A percentile compares a stretch with the other conserved stretches of the same genome.
Evolutionary conservation across 2,888 invertebrate species (phyloP).

Genomic region (Nephrotoma appendiculata): DNA sequence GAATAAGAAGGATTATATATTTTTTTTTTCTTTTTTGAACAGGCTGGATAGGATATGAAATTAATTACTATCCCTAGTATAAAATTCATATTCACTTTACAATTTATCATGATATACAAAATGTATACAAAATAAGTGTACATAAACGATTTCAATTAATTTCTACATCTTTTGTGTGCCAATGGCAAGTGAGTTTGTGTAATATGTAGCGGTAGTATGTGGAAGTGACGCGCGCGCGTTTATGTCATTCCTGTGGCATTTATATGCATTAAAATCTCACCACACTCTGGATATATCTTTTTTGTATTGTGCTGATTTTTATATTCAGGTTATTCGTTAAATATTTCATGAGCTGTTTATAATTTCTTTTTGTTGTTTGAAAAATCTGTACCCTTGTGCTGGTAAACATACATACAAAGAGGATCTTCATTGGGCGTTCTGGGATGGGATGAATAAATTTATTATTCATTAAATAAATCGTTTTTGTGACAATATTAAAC

Average conservation of each 20-base stretch:
- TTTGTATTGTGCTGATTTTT: not conserved
- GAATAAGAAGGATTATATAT: not conserved
- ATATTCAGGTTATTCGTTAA: not conserved
- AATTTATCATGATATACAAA: not conserved
- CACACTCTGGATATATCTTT: not conserved
- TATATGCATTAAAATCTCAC: not conserved
- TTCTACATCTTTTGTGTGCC: not conserved
- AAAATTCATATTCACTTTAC: not conserved
- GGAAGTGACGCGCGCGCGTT: not conserved
- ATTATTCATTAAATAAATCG: not conserved
- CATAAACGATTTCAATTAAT: conserved; percentile 15
- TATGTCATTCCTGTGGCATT: not conserved
- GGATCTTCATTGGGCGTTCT: not conserved
- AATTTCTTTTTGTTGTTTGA: not conserved
- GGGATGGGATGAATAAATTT: not conserved
- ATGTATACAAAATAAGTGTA: conserved; percentile 9
- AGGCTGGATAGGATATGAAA: not conserved
- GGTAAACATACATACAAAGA: not conserved
- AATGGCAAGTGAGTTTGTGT: not conserved
- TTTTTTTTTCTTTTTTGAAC: not conserved
- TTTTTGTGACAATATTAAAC: conserved; percentile 9
- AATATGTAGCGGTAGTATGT: not conserved
- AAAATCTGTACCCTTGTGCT: not conserved
- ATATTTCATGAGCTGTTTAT: not conserved
- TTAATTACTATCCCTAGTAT: not conserved